Conservation (phyloP, 2,888 invertebrate genomes). For the Aethes cnicana region DNA sequence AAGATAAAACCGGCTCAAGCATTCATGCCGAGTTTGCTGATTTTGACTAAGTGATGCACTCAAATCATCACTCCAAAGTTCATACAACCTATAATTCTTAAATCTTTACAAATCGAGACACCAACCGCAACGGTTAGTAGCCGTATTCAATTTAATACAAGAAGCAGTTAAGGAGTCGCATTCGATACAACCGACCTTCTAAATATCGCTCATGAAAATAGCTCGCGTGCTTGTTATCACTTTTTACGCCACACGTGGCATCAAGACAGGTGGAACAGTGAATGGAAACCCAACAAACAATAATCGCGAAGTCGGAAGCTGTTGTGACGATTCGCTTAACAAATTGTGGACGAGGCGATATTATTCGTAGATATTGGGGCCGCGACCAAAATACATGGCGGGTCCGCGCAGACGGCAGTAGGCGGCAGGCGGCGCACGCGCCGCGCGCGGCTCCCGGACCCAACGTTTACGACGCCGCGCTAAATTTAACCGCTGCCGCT, state of each 20-base stretch:
- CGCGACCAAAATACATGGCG: constrained; percentile 79
- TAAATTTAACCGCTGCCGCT: constrained; percentile 78
- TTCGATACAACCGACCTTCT: constrained; percentile 18
- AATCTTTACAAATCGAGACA: constrained; percentile 8
- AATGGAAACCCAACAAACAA: constrained; percentile 49
- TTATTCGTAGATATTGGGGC: constrained; percentile 75
- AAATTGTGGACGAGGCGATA: constrained; percentile 78
- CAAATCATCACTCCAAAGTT: background rate
- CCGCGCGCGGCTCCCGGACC: constrained; percentile 67
- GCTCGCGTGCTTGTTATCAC: constrained; percentile 15
- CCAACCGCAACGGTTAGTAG: constrained; percentile 3
- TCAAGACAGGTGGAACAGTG: constrained; percentile 27
- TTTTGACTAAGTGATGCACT: constrained; percentile 1
- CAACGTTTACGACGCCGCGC: constrained; percentile 66
- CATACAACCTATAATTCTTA: constrained; percentile 4
- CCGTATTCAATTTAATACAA: constrained; percentile 7
- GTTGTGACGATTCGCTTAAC: constrained; percentile 75
- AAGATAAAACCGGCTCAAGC: background rate
- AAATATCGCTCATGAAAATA: constrained; percentile 22
- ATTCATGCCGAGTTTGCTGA: background rate
- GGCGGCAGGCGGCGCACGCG: constrained; percentile 73
- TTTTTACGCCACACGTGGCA: constrained; percentile 11
- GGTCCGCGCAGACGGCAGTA: constrained; percentile 71
- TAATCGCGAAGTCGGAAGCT: constrained; percentile 55
- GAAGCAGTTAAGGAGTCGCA: constrained; percentile 16